Evolutionary conservation across 2,113 vertebrate genomes (phyloP), one percentile per base, ranked within the genome.

Genomic region (Spizaetus ornatus): DNA sequence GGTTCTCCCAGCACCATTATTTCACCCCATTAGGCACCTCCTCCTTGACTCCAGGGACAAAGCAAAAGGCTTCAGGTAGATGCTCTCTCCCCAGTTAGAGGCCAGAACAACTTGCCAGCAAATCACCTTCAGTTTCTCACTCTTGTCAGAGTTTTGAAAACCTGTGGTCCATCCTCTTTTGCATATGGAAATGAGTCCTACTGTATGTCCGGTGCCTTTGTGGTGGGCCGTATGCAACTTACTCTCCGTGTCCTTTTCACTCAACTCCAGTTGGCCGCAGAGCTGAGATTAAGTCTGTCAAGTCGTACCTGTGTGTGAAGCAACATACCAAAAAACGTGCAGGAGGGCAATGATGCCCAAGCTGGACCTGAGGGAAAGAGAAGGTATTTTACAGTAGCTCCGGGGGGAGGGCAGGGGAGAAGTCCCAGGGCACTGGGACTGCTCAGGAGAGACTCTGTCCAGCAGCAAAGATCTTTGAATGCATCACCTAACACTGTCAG

Each of bases 271-370:
- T 0, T 43, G 80, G 59, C 93, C 78, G 81, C 69, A 47, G 94
- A 43, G 42, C 72, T 11, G 31, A 25, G 26, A 3, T 67, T 3
- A 34, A 16, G 7, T 47, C 70, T 11, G 16, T 21, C 29, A 13
- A 5, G 12, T 12, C 14, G 1, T 5, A 25, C 18, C 61, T 1
- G 0, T 5, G 0, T 0, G 10, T 2, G 53, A 84, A 36, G 13
- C 34, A 43, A 42, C 38, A 6, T 3, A 19, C 20, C 31, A 32
- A 43, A 29, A 25, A 5, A 3, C 0, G 2, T 16, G 53, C 40
- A 20, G 58, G 48, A 61, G 2, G 21, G 22, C 15, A 13, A 9
- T 1, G 2, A 13, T 11, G 42, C 42, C 42, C 2, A 10, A 66
- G 79, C 66, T 38, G 85, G 36, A 56, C 16, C 42, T 9, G 27